Evolutionary conservation across 2,113 vertebrate genomes (phyloP).

Genomic region (Etheostoma cragini): DNA sequence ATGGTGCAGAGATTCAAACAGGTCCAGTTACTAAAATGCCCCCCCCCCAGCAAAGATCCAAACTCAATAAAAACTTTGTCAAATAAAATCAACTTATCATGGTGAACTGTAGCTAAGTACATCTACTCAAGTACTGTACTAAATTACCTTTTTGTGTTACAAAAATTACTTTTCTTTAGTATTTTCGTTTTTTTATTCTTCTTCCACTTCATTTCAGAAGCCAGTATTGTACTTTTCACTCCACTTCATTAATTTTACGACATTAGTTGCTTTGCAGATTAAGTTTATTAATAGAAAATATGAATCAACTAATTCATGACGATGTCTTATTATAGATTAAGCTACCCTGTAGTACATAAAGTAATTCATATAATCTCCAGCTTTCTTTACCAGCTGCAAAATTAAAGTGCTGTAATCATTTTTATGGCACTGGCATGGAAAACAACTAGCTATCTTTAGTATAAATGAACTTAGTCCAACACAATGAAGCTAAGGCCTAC

Average conservation of each 20-base stretch:
- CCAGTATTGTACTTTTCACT: background rate
- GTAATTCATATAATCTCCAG: background rate
- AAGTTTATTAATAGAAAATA: background rate
- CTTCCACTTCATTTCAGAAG: background rate
- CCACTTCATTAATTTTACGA: background rate
- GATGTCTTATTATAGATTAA: background rate
- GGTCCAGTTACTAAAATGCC: background rate
- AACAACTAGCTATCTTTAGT: background rate
- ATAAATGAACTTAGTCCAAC: background rate
- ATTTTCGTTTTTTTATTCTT: background rate
- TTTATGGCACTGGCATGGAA: too few species aligned
- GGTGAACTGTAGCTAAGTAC: background rate
- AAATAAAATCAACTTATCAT: background rate
- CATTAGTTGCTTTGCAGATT: background rate
- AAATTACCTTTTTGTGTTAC: too few species aligned
- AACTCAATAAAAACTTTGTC: too few species aligned
- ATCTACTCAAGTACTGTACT: background rate
- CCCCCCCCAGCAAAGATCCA: background rate
- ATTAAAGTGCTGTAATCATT: background rate
- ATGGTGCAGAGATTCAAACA: background rate
- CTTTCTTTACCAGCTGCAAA: background rate
- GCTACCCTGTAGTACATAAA: background rate
- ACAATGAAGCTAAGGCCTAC: background rate
- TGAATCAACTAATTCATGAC: background rate
- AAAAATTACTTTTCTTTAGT: background rate